phyloP scores from a whole-genome alignment of 2,797 vertebrate species.

The Diplodus sargus region DNA sequence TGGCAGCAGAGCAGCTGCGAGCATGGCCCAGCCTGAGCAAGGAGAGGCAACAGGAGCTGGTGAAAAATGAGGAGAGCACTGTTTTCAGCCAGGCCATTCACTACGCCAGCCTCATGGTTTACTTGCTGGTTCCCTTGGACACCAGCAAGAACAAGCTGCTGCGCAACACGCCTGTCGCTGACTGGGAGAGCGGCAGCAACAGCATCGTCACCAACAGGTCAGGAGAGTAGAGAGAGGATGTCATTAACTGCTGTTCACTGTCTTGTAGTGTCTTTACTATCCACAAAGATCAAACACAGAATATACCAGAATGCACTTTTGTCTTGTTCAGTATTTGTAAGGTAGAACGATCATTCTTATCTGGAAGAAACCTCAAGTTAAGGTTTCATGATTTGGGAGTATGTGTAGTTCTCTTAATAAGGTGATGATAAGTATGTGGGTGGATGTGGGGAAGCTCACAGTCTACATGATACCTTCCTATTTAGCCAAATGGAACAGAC shows the following conservation, averaged over 20 bases:
- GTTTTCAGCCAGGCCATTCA: constrained; percentile 99
- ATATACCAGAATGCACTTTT: constrained; percentile 16
- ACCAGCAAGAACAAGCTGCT: constrained; percentile 96
- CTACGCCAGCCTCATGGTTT: constrained; percentile 98
- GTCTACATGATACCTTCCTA: constrained; percentile 65
- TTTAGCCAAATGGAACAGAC: constrained; percentile 61
- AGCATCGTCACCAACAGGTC: constrained; percentile 98
- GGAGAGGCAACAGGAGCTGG: constrained; percentile 92
- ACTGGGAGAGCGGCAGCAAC: constrained; percentile 99
- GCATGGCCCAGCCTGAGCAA: constrained; percentile 92
- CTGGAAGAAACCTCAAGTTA: constrained; percentile 45
- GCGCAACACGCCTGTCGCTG: constrained; percentile 87
- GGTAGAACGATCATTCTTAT: constrained; percentile 64
- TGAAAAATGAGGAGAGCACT: constrained; percentile 96
- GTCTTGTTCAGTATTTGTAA: constrained; percentile 28
- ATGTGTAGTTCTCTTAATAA: constrained; percentile 54
- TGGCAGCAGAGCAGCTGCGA: constrained; percentile 94
- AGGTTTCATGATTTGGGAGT: constrained; percentile 67
- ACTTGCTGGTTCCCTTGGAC: constrained; percentile 94
- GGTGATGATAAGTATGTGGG: constrained; percentile 73
- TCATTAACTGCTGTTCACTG: neutral
- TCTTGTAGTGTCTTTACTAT: neutral
- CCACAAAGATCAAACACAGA: constrained; percentile 2
- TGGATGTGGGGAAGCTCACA: constrained; percentile 59
- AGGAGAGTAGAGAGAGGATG: constrained; percentile 25